Evolutionary conservation across 2,888 invertebrate species (phyloP), one percentile per base, ranked within the genome.

Genomic region (Mactromeris polynyma): DNA sequence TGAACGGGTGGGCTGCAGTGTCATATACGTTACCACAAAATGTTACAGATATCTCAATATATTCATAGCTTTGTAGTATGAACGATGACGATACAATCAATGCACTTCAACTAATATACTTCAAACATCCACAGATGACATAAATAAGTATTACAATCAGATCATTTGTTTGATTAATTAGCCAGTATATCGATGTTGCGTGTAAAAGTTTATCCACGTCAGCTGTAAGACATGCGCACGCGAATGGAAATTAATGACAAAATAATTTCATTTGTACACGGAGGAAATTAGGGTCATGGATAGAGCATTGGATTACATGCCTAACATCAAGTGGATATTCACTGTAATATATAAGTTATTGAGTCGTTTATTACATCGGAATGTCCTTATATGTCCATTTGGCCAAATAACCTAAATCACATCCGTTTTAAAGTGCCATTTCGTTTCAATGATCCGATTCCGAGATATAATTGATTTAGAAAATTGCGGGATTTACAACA

Each of bases 191-290:
- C n/a, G 58, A 64, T 64, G 58, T 64, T 64, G 58, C 58, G 58
- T 64, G 58, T 64, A 4, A 64, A 64, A 64, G 26, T 64, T 26
- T 64, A 26, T n/a, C 58, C 26, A n/a, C 11, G 26, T 2, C 6
- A n/a, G 11, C 58, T n/a, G n/a, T n/a, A 64, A 64, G 26, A 64
- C 58, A 26, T 3, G 7, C 6, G 58, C 58, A 64, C 58, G 58
- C 58, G 58, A 64, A 26, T 64, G 26, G n/a, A 64, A 64, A 64
- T 64, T 64, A 64, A 64, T 64, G 58, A 64, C 58, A 64, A 64
- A 21, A 64, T n/a, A 64, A 64, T 64, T 64, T 64, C 58, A 64
- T 64, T 64, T n/a, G 58, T 64, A n/a, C 58, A 26, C 17, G 26
- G 2, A 9, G 26, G 58, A n/a, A 64, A 64, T 64, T 64, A 64